These are phyloP conservation scores for Bombus balteatus DNA, from an alignment of 1,140 invertebrate species.

Conservation along the genomic window DNA sequence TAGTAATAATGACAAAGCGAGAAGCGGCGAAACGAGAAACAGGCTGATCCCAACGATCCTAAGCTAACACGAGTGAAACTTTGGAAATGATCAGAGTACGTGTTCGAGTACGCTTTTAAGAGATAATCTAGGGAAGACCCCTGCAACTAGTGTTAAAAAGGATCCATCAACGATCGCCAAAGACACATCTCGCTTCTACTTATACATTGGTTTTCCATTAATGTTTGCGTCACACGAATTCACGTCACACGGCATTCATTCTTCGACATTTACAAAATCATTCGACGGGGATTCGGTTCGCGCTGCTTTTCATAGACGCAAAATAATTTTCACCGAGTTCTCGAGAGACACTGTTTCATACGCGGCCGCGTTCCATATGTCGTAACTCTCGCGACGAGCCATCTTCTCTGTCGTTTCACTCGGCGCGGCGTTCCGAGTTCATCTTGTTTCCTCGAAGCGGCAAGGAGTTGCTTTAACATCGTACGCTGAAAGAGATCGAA, in stretches of 20 bases:
- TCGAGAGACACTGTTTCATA: background rate
- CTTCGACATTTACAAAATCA: conserved; percentile 36
- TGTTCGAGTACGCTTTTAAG: conserved; percentile 30
- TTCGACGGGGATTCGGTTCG: background rate
- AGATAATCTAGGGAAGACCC: conserved; percentile 43
- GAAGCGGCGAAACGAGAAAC: background rate
- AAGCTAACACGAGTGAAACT: background rate
- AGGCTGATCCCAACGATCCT: background rate
- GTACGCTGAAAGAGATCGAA: too few relatives aligned
- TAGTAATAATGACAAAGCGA: background rate
- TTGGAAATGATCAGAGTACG: background rate
- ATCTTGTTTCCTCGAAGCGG: background rate
- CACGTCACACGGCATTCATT: conserved; percentile 46
- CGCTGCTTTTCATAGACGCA: background rate
- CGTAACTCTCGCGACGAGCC: background rate
- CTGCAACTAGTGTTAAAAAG: conserved; percentile 44
- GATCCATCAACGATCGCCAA: conserved; percentile 55
- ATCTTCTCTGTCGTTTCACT: background rate
- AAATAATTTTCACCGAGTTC: background rate
- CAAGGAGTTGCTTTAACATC: too few relatives aligned
- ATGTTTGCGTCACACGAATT: conserved; percentile 50
- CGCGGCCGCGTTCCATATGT: background rate
- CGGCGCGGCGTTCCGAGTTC: background rate
- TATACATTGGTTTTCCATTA: conserved; percentile 46
- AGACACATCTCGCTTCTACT: conserved; percentile 44